These are phyloP conservation scores for Dolichotis patagonum DNA, from an alignment of 2,113 vertebrate genomes.

Conservation along the genomic window DNA sequence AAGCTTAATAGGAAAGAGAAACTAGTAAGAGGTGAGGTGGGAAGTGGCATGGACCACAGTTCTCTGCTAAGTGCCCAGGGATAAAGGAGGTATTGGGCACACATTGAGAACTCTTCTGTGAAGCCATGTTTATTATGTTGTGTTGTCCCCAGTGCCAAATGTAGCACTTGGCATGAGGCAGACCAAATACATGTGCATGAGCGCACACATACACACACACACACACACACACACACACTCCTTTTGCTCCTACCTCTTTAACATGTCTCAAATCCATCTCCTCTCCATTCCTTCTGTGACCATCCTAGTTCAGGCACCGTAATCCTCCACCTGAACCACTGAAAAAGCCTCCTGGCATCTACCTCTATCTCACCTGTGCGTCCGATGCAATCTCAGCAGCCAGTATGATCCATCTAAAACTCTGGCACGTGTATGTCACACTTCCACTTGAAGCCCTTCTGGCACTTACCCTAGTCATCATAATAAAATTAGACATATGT, in stretches of 20 bases:
- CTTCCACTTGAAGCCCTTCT: not conserved
- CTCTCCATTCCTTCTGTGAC: not conserved
- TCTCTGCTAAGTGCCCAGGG: slow-evolving; percentile 30
- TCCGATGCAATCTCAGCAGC: not conserved
- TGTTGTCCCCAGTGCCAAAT: not conserved
- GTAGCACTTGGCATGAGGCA: not conserved
- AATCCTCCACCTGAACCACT: not conserved
- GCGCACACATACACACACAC: not conserved
- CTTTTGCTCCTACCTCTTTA: slow-evolving; percentile 16
- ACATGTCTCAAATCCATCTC: slow-evolving; percentile 23
- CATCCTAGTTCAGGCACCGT: not conserved
- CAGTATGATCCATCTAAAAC: not conserved
- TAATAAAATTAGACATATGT: not conserved
- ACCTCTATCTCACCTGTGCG: not conserved
- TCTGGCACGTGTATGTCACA: not conserved
- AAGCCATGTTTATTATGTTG: not conserved
- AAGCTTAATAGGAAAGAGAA: slow-evolving; percentile 23
- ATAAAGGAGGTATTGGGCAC: slow-evolving; percentile 9
- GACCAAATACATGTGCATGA: not conserved
- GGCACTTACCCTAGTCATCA: not conserved
- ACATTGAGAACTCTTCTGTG: not conserved
- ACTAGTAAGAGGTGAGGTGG: not conserved
- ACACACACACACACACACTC: not conserved
- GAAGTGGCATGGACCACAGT: not conserved
- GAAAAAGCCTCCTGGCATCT: not conserved